Conservation (phyloP, 2,797 vertebrate species). For the Anabas testudineus region DNA sequence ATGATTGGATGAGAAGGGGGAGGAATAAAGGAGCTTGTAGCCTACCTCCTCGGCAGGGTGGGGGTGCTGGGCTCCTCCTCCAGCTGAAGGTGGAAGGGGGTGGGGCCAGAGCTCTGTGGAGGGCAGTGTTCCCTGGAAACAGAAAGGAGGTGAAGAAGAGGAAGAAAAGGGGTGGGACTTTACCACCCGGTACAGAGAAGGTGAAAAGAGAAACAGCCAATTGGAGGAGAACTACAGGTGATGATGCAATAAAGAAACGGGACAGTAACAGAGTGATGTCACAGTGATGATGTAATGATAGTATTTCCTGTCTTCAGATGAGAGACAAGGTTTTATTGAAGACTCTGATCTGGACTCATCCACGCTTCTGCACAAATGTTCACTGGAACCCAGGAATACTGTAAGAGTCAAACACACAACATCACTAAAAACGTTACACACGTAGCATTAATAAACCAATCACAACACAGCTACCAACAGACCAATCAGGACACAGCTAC, state of each 20-base stretch:
- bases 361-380: constrained; percentile 88
- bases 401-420: constrained; percentile 73
- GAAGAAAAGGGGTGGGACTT: constrained; percentile 80
- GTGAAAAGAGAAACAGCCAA: constrained; percentile 75
- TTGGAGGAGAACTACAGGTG: constrained; percentile 84
- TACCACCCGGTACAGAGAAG: constrained; percentile 75
- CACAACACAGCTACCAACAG: not conserved
- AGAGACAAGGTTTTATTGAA: constrained; percentile 85
- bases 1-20: not conserved
- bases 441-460: no score
- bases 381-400: constrained; percentile 87
- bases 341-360: constrained; percentile 91
- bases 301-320: constrained; percentile 58
- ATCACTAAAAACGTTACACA: not conserved
- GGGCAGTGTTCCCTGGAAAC: constrained; percentile 88
- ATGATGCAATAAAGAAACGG: not conserved
- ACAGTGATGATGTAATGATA: constrained; percentile 25
- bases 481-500: constrained; percentile 4
- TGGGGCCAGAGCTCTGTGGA: constrained; percentile 88
- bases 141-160: constrained; percentile 90
- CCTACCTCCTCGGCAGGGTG: constrained; percentile 28
- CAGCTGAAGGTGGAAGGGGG: constrained; percentile 64
- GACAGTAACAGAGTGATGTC: not conserved
- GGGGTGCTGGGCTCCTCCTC: constrained; percentile 29
- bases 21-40: constrained; percentile 19